Conservation (phyloP, 2,888 invertebrate species). For the Caenorhabditis sinica region DNA sequence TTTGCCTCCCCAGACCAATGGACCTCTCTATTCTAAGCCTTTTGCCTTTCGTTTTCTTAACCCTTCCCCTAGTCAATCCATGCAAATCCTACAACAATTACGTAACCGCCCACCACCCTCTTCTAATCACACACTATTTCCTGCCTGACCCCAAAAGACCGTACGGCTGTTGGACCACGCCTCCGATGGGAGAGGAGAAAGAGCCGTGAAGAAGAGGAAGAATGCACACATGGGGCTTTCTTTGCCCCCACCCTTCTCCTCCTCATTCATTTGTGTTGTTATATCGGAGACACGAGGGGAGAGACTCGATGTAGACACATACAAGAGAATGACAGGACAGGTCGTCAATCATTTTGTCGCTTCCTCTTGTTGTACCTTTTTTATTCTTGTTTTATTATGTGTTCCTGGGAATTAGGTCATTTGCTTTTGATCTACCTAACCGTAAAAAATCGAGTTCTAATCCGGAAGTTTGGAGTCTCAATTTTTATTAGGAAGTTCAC, state of each 20-base stretch:
- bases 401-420: constrained; percentile 2
- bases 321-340: background rate
- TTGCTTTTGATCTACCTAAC: background rate
- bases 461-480: background rate
- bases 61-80: constrained; percentile 2
- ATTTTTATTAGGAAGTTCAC: too few species aligned
- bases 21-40: constrained; percentile 14
- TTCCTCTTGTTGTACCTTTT: background rate
- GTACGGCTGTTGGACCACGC: background rate
- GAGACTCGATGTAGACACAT: background rate
- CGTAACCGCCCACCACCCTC: constrained; percentile 34
- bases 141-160: background rate
- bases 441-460: background rate
- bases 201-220: constrained; percentile 4
- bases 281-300: constrained; percentile 32
- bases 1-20: background rate
- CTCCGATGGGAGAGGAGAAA: background rate
- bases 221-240: constrained; percentile 7
- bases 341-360: background rate
- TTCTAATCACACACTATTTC: background rate
- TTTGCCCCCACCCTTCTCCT: background rate
- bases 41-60: background rate
- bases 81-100: constrained; percentile 39
- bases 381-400: constrained; percentile 14
- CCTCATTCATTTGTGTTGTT: constrained; percentile 45